Base-by-base conservation (phyloP, 2,113 vertebrate species). In the Porphyrio hochstetteri region DNA sequence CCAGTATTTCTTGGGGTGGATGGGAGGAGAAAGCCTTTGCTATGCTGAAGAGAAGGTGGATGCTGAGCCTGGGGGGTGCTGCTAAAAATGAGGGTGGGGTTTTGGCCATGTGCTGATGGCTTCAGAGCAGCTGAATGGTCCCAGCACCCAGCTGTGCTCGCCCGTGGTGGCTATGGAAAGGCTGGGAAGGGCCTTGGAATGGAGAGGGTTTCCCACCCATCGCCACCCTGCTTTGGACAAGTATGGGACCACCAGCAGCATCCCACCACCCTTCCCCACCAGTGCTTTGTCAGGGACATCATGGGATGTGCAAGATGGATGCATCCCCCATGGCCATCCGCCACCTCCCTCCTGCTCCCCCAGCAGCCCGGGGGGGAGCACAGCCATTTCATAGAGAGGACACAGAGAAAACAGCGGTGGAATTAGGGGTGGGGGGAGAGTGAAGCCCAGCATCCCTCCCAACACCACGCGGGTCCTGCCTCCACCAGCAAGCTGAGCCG, bases 11-110 rank as follows among this genome's bases (percentile, higher is more conserved):
- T 48, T 2, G 1, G 85, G 91, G 59, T 42, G 88, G 52, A 9
- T 33, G 63, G 77, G 86, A 86, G 69, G 71, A 78, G 88, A 57
- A 61, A 82, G 84, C 46, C 90, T 95, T 96, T 11, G 53, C 96
- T n/a, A 79, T 56, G 93, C 35, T 24, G 61, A 82, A 18, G 69
- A 50, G 36, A 36, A 75, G 52, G 86, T 18, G 71, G 28, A 25
- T 7, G 61, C 69, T 55, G 84, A 93, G 64, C 59, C 57, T 16
- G 75, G 31, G 33, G 33, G 35, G 4, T 57, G 69, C 61, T 61
- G 78, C 38, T 63, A 31, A 64, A 42, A 57, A 7, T 1, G 31
- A 91, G 13, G 48, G 36, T 27, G 44, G 4, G 4, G 76, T 17
- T 53, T 80, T 80, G 35, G 78, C 46, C 77, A 38, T 1, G 11